These are phyloP conservation scores for Melanotaenia parkinsoni DNA, from an alignment of 2,797 vertebrate species.

Conservation along the genomic window DNA sequence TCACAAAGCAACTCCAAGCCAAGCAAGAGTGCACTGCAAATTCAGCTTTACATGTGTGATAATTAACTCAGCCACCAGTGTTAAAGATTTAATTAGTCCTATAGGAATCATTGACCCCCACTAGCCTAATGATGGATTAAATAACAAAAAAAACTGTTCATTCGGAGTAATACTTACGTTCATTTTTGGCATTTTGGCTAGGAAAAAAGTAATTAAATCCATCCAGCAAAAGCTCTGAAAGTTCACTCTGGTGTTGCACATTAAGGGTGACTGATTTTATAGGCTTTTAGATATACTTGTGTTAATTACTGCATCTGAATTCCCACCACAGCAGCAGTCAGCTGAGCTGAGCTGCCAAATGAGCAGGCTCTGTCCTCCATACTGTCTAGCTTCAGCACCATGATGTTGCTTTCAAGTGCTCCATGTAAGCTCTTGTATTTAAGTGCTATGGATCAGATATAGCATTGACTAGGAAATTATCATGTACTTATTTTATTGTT, in stretches of 20 bases:
- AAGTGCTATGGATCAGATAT: conserved; percentile 8
- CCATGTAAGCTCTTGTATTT: conserved; percentile 24
- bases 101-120: not conserved
- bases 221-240: not conserved
- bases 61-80: not conserved
- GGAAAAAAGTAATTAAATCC: not conserved
- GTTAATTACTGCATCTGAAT: conserved; percentile 5
- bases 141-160: not conserved
- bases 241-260: not conserved
- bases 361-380: conserved; percentile 11
- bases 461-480: not conserved
- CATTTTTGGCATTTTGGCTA: not conserved
- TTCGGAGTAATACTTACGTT: not conserved
- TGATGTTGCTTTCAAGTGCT: conserved; percentile 51
- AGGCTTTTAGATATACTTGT: not conserved
- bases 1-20: too few species aligned
- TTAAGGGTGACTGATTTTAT: not conserved
- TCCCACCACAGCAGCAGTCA: conserved; percentile 14
- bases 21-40: not conserved
- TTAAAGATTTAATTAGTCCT: not conserved
- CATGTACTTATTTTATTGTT: too few species aligned
- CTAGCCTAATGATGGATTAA: not conserved
- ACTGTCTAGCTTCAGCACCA: conserved; percentile 28
- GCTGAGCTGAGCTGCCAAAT: conserved; percentile 20
- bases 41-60: not conserved